These are phyloP conservation scores for Pogonocichla stellata DNA, from an alignment of 2,113 vertebrate genomes.

Conservation along the genomic window DNA sequence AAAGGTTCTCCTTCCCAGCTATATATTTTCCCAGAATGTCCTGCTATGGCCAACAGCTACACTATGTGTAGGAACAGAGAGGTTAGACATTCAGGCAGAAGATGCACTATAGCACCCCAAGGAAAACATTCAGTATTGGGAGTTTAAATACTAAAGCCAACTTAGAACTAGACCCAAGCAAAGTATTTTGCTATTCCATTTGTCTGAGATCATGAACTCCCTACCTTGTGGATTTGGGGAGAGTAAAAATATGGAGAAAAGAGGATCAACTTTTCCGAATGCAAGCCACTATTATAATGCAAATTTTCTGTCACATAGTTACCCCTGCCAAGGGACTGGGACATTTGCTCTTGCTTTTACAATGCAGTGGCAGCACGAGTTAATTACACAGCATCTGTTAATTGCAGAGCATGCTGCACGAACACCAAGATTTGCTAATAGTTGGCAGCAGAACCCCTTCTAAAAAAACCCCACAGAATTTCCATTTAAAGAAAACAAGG, in stretches of 20 bases:
- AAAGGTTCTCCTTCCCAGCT: not conserved
- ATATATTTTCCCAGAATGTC: not conserved
- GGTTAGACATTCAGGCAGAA: not conserved
- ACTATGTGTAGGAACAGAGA: not conserved
- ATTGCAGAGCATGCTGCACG: conserved; percentile 38
- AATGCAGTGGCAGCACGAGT: not conserved
- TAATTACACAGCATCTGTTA: conserved; percentile 51
- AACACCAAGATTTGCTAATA: conserved; percentile 23
- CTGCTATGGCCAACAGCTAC: not conserved
- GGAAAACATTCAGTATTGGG: not conserved
- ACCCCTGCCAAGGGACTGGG: not conserved
- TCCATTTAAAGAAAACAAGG: conserved; percentile 23
- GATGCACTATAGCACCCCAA: not conserved
- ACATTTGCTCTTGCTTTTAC: conserved; percentile 4
- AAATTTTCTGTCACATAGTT: not conserved
- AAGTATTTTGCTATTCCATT: not conserved
- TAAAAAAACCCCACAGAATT: not conserved
- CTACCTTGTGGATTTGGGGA: not conserved
- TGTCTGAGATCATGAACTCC: not conserved
- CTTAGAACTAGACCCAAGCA: not conserved
- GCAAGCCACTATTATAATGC: not conserved
- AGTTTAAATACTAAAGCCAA: not conserved
- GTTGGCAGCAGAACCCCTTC: conserved; percentile 1
- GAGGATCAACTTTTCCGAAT: not conserved
- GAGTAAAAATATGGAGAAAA: not conserved